Evolutionary conservation across 35 echinoderm and acorn worm species (phyloP).

Genomic region (Apostichopus parvimensis): DNA sequence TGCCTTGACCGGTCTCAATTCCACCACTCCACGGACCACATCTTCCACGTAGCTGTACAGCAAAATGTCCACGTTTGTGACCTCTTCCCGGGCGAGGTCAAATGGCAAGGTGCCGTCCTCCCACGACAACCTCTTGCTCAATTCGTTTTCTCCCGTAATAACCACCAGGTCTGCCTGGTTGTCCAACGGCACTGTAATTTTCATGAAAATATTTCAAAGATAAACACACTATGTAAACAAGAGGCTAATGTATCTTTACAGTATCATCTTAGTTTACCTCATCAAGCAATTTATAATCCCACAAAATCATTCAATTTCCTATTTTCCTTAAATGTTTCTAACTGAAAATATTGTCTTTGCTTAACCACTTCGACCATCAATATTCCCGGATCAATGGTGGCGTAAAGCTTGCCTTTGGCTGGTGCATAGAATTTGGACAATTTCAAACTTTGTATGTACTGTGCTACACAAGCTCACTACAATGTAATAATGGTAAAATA

Average conservation of each 20-base stretch:
- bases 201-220: not conserved
- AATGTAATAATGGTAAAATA: too few relatives aligned
- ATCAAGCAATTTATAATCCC: not conserved
- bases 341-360: too few relatives aligned
- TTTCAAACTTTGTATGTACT: too few relatives aligned
- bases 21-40: constrained; percentile 17
- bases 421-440: too few relatives aligned
- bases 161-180: constrained; percentile 32
- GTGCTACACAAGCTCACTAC: too few relatives aligned
- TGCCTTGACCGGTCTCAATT: constrained; percentile 46
- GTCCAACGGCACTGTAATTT: constrained; percentile 65
- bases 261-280: too few relatives aligned
- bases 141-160: not conserved
- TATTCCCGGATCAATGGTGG: too few relatives aligned
- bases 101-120: constrained; percentile 44
- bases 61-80: constrained; percentile 62
- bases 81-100: constrained; percentile 13
- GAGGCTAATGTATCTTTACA: too few relatives aligned
- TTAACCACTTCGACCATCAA: too few relatives aligned
- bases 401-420: too few relatives aligned
- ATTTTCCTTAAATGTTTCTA: too few relatives aligned
- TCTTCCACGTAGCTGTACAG: constrained; percentile 76
- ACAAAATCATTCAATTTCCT: not conserved
- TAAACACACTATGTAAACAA: too few relatives aligned
- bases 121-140: constrained; percentile 33